Conservation (phyloP, 2,888 invertebrate genomes). For the Plagodis pulveraria region DNA sequence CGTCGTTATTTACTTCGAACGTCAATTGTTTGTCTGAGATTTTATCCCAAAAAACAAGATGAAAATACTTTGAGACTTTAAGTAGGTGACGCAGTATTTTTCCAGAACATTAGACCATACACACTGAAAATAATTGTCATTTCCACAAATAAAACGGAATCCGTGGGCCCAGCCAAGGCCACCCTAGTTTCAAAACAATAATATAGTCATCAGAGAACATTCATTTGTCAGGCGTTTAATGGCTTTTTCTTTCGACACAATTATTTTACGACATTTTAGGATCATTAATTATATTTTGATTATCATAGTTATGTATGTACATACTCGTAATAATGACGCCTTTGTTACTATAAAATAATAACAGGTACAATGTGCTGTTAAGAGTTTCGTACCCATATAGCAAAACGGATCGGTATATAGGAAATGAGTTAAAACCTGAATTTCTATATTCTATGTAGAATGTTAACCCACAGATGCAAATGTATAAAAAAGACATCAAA, state of each 20-base stretch:
- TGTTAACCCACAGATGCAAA: too few relatives aligned
- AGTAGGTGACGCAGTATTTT: neutral
- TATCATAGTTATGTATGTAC: neutral
- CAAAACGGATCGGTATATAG: too few relatives aligned
- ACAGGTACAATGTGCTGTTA: too few relatives aligned
- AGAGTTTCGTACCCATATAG: too few relatives aligned
- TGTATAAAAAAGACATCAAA: too few relatives aligned
- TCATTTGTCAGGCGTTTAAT: conserved; percentile 25
- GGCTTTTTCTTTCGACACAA: conserved; percentile 7
- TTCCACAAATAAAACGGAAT: conserved; percentile 21
- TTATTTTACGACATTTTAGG: conserved; percentile 13
- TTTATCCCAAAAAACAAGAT: too few relatives aligned
- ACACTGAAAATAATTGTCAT: conserved; percentile 14
- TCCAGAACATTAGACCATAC: neutral
- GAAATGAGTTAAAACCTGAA: too few relatives aligned
- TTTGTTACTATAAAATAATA: too few relatives aligned
- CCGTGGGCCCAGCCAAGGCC: conserved; percentile 23
- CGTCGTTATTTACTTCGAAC: too few relatives aligned
- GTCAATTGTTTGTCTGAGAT: too few relatives aligned
- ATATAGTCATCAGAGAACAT: conserved; percentile 16
- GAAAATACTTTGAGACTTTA: too few relatives aligned
- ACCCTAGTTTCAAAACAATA: conserved; percentile 22
- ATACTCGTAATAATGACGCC: neutral
- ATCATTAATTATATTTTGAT: conserved; percentile 10
- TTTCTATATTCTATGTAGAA: too few relatives aligned